Percentiles rank a stretch among this genome's conserved stretches.
These are phyloP conservation scores for Tangara arthus DNA, from an alignment of 2,797 vertebrate genomes.

Conservation along the genomic window DNA sequence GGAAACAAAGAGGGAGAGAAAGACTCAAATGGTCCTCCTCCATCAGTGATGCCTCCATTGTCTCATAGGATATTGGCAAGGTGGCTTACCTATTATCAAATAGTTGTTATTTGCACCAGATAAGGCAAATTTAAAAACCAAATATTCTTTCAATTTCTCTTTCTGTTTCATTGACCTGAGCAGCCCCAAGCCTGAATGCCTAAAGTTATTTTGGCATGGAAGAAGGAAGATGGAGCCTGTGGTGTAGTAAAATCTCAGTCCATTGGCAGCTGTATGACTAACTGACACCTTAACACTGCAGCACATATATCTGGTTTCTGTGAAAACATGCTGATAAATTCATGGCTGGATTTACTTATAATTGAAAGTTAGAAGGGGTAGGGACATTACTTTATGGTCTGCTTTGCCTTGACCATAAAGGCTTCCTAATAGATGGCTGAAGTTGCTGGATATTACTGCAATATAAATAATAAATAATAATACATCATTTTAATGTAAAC, in stretches of 20 bases:
- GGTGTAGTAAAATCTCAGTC: not conserved
- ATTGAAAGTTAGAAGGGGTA: not conserved
- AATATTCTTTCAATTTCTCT: not conserved
- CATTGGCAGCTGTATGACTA: not conserved
- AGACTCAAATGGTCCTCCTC: not conserved
- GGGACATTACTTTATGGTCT: not conserved
- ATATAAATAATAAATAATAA: conserved; percentile 60
- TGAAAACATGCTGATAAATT: not conserved
- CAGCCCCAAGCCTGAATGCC: not conserved
- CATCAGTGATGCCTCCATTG: not conserved
- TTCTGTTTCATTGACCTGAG: not conserved
- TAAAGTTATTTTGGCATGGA: not conserved
- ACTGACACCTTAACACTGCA: not conserved
- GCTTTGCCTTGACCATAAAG: conserved; percentile 13
- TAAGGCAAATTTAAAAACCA: not conserved
- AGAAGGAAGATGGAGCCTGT: not conserved
- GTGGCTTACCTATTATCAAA: not conserved
- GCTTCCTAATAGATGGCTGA: conserved; percentile 25
- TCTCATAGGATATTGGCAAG: not conserved
- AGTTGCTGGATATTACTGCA: not conserved
- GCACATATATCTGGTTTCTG: not conserved
- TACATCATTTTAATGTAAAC: conserved; percentile 53
- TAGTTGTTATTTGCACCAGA: not conserved
- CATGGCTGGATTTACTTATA: not conserved
- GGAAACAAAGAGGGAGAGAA: not conserved